phyloP scores from a whole-genome alignment of 2,797 vertebrate species.

The Ateles fusciceps region DNA sequence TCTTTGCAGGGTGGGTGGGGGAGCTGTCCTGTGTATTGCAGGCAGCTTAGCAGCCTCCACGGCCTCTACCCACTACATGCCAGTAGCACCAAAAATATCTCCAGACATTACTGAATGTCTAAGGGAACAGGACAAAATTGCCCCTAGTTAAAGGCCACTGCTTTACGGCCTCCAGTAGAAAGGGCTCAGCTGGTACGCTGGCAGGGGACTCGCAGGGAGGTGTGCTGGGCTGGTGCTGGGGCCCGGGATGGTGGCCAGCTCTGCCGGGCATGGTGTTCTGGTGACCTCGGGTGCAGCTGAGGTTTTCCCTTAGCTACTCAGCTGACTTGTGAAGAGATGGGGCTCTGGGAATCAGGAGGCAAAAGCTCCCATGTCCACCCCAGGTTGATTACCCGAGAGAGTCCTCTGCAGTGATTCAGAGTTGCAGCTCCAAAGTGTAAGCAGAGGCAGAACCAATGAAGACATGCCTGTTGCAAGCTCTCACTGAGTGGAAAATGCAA shows the following conservation, averaged over 20 bases:
- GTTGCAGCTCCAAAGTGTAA: neutral
- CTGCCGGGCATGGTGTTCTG: neutral
- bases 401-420: neutral
- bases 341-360: neutral
- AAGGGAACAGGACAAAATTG: neutral
- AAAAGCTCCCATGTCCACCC: neutral
- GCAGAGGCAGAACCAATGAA: neutral
- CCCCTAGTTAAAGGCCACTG: neutral
- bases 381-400: neutral
- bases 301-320: neutral
- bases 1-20: neutral
- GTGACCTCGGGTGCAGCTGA: neutral
- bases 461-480: neutral
- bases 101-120: neutral
- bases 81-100: neutral
- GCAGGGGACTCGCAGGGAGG: neutral
- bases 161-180: neutral
- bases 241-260: neutral
- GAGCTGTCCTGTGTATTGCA: neutral
- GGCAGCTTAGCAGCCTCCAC: neutral
- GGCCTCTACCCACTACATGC: neutral
- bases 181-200: rapidly evolving
- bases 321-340: neutral
- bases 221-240: neutral
- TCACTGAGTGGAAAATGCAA: neutral